Percentiles rank a stretch among this genome's conserved stretches.
phyloP scores from a whole-genome alignment of 2,113 vertebrate genomes.

The Toxostoma redivivum region DNA sequence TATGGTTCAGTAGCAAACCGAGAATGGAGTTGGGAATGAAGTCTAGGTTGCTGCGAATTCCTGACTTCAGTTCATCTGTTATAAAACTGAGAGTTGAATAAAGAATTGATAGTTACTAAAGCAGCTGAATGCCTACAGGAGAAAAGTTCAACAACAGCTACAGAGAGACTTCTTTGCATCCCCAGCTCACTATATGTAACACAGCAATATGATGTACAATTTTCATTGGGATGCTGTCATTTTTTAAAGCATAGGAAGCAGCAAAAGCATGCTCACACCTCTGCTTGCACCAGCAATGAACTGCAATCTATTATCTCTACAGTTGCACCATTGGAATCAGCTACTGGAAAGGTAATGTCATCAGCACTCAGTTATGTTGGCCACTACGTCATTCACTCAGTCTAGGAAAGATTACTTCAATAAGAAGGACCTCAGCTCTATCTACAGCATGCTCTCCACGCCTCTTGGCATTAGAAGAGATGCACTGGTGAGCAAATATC shows the following conservation, averaged over 20 bases:
- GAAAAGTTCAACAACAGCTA: not conserved
- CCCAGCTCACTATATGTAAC: not conserved
- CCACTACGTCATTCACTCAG: not conserved
- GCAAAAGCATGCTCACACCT: not conserved
- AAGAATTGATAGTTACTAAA: not conserved
- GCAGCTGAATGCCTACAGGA: not conserved
- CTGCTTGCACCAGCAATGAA: not conserved
- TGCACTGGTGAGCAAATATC: not conserved
- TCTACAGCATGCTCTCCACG: fast-evolving
- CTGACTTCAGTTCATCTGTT: not conserved
- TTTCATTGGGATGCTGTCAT: not conserved
- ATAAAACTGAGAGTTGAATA: not conserved
- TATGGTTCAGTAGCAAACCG: not conserved
- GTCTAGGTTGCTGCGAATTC: not conserved
- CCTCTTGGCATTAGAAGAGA: not conserved
- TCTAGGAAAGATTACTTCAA: not conserved
- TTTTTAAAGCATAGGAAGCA: not conserved
- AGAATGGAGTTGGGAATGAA: not conserved
- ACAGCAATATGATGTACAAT: not conserved
- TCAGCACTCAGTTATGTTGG: not conserved
- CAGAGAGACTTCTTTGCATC: not conserved
- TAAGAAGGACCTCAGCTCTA: not conserved
- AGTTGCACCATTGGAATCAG: not conserved
- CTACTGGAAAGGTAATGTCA: not conserved
- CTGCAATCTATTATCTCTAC: not conserved